These are phyloP conservation scores for Grantiella picta DNA, from an alignment of 2,113 vertebrate species.

Conservation along the genomic window DNA sequence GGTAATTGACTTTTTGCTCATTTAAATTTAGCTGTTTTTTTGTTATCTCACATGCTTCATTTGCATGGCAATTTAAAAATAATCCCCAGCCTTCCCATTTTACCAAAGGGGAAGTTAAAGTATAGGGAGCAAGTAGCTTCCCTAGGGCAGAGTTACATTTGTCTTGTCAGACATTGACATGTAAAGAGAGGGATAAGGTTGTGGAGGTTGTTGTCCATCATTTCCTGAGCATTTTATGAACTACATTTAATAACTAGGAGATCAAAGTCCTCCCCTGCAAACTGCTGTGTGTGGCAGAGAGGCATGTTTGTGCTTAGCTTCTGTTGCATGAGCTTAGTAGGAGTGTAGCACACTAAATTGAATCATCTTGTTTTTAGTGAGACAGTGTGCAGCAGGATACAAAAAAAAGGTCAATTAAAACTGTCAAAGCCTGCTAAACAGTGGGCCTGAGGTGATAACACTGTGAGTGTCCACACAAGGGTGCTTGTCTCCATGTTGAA, in stretches of 20 bases:
- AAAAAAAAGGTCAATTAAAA: not conserved
- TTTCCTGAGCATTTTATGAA: not conserved
- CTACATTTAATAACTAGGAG: not conserved
- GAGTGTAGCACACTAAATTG: not conserved
- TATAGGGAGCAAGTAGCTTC: not conserved
- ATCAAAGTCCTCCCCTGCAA: not conserved
- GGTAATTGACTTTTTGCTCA: not conserved
- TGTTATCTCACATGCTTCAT: not conserved
- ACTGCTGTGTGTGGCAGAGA: not conserved
- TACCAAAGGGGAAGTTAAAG: not conserved
- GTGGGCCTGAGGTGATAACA: not conserved
- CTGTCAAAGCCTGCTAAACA: not conserved
- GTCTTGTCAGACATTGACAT: not conserved
- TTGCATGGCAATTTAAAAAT: not conserved
- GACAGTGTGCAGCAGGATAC: not conserved
- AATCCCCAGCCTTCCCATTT: not conserved
- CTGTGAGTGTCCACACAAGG: not conserved
- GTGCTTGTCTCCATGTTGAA: not conserved
- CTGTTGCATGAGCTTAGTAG: not conserved
- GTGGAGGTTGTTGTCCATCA: not conserved
- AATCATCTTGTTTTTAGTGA: not conserved
- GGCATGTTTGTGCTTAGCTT: not conserved
- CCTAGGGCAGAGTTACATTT: not conserved
- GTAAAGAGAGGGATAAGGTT: not conserved
- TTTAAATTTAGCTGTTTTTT: not conserved